Evolutionary conservation across 1,140 invertebrate genomes (phyloP).

Genomic region (Drosophila nikananu): DNA sequence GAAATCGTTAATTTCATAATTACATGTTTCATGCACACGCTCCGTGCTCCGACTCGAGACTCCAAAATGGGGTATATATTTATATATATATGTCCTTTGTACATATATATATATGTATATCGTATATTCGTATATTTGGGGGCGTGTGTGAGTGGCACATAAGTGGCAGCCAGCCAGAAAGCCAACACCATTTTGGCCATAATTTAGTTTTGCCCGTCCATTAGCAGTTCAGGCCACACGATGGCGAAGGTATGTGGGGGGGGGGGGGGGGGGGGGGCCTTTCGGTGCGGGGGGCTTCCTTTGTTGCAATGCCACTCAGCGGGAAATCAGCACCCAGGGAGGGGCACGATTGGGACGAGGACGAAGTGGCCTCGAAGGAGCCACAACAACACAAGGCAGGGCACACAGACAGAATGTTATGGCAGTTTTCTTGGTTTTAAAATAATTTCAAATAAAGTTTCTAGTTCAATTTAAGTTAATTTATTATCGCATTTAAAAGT

Average conservation of each 20-base stretch:
- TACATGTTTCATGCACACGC: constrained; percentile 82
- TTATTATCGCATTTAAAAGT: too few species aligned
- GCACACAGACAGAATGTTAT: not conserved
- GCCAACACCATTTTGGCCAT: constrained; percentile 83
- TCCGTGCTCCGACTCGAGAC: constrained; percentile 42
- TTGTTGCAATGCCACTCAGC: constrained; percentile 76
- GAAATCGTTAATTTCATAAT: constrained; percentile 84
- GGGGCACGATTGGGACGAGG: not conserved
- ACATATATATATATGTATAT: constrained; percentile 2
- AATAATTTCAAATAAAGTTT: not conserved
- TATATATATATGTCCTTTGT: not conserved
- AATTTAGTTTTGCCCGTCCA: constrained; percentile 82
- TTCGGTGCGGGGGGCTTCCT: constrained; percentile 34
- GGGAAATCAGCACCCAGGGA: constrained; percentile 68
- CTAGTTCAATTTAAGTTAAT: not conserved
- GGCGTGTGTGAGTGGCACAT: constrained; percentile 71
- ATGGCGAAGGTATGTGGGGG: not conserved
- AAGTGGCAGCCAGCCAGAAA: constrained; percentile 82
- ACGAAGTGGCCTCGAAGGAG: constrained; percentile 68
- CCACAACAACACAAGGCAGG: constrained; percentile 17
- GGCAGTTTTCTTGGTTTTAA: too few species aligned
- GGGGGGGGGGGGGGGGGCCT: not conserved
- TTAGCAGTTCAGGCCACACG: constrained; percentile 63
- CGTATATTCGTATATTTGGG: constrained; percentile 5
- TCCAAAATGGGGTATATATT: constrained; percentile 60